Evolutionary conservation across 2,888 invertebrate genomes (phyloP).

Genomic region (Lepeophtheirus nordmannii): DNA sequence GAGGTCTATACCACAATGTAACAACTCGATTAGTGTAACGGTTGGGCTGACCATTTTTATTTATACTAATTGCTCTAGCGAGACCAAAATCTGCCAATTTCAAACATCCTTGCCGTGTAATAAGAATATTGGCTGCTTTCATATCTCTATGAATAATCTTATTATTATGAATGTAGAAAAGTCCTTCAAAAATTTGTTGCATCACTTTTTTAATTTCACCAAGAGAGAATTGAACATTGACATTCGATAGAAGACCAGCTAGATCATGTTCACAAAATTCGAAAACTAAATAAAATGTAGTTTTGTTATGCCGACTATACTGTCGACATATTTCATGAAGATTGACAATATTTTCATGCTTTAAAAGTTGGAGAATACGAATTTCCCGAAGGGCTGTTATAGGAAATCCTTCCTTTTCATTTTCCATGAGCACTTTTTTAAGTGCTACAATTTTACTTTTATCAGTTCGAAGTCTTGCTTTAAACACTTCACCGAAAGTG

Average conservation of each 20-base stretch:
- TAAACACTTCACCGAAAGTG: conserved; percentile 64
- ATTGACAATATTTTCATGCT: conserved; percentile 93
- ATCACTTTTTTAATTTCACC: conserved; percentile 92
- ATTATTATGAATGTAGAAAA: conserved; percentile 91
- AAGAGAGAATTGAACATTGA: conserved; percentile 84
- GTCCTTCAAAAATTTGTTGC: conserved; percentile 66
- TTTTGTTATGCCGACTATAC: conserved; percentile 61
- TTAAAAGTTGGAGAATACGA: conserved; percentile 76
- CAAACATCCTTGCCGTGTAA: conserved; percentile 81
- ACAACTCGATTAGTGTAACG: conserved; percentile 95
- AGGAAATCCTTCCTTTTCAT: conserved; percentile 98
- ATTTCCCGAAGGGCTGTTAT: conserved; percentile 96
- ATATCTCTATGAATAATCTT: conserved; percentile 49
- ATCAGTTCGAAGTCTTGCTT: conserved; percentile 64
- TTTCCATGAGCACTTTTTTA: conserved; percentile 95
- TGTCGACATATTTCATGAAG: conserved; percentile 91
- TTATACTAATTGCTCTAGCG: conserved; percentile 78
- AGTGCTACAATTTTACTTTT: conserved; percentile 78
- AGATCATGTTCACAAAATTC: conserved; percentile 98
- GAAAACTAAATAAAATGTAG: conserved; percentile 87
- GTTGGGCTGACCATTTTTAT: conserved; percentile 53
- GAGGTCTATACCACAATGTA: conserved; percentile 80
- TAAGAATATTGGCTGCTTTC: conserved; percentile 96
- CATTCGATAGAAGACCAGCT: conserved; percentile 84
- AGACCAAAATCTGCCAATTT: conserved; percentile 96